Evolutionary conservation across 2,113 vertebrate genomes (phyloP).

Genomic region (Leptocoma aspasia): DNA sequence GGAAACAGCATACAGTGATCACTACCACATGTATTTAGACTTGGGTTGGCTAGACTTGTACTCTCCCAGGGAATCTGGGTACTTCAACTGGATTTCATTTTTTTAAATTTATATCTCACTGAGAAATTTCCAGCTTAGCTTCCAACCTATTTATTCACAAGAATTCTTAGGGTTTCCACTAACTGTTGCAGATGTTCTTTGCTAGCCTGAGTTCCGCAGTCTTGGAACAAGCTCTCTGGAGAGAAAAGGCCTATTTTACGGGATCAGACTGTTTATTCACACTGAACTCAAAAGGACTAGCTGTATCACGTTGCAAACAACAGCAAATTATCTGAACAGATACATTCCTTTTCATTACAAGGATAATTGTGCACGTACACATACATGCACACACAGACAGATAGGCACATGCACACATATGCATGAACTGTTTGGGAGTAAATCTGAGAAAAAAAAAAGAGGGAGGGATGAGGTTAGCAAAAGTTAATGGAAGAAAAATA

Average conservation of each 20-base stretch:
- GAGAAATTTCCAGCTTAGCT: constrained; percentile 66
- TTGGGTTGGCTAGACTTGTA: constrained; percentile 60
- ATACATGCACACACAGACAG: background rate
- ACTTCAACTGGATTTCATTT: constrained; percentile 68
- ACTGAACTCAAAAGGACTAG: constrained; percentile 31
- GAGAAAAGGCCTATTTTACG: constrained; percentile 31
- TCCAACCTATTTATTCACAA: constrained; percentile 63
- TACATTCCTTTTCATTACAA: constrained; percentile 20
- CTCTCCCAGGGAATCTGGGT: constrained; percentile 64
- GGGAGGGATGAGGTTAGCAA: constrained; percentile 20
- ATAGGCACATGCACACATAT: background rate
- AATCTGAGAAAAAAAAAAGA: constrained; percentile 1
- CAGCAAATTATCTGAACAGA: constrained; percentile 48
- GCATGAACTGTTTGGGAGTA: background rate
- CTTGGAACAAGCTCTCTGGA: constrained; percentile 30
- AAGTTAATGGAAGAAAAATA: constrained; percentile 51
- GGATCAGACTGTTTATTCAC: constrained; percentile 52
- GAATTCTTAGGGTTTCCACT: constrained; percentile 54
- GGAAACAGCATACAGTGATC: constrained; percentile 60
- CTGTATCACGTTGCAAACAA: constrained; percentile 29
- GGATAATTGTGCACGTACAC: background rate
- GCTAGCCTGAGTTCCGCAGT: background rate
- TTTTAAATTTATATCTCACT: constrained; percentile 58
- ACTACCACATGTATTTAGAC: constrained; percentile 67
- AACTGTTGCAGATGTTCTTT: constrained; percentile 62